A percentile compares a stretch with the other conserved stretches of the same genome.
Evolutionary conservation across 2,888 invertebrate species (phyloP).

Genomic region (Hybos culiciformis): DNA sequence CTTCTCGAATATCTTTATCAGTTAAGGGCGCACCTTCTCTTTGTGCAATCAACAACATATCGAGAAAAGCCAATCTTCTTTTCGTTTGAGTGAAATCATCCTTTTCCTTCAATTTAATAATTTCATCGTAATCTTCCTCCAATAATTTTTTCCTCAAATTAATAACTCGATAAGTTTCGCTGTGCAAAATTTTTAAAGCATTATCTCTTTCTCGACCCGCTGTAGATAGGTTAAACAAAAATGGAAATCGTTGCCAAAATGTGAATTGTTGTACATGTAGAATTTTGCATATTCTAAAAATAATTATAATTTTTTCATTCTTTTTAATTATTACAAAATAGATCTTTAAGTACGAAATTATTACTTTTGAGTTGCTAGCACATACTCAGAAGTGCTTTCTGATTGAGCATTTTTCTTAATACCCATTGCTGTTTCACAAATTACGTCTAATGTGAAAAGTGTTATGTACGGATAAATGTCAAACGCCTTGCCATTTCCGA

Average conservation of each 20-base stretch:
- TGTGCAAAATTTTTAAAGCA: conserved; percentile 23
- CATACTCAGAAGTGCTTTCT: conserved; percentile 53
- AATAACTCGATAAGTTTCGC: conserved; percentile 29
- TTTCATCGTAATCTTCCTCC: conserved; percentile 18
- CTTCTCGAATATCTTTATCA: conserved; percentile 40
- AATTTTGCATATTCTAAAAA: not conserved
- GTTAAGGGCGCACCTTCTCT: conserved; percentile 33
- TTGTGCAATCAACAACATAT: conserved; percentile 39
- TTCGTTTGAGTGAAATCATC: conserved; percentile 28
- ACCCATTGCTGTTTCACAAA: conserved; percentile 67
- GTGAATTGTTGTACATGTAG: not conserved
- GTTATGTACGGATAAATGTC: conserved; percentile 46
- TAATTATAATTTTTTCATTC: too few relatives aligned
- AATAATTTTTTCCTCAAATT: conserved; percentile 23
- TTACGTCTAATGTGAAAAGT: conserved; percentile 31
- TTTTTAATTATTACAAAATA: not conserved
- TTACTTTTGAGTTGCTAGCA: conserved; percentile 55
- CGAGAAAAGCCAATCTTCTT: conserved; percentile 36
- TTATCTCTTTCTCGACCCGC: conserved; percentile 19
- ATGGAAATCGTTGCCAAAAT: not conserved
- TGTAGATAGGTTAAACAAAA: conserved; percentile 20
- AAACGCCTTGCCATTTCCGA: conserved; percentile 33
- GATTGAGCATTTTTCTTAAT: conserved; percentile 56
- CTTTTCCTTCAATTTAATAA: too few relatives aligned
- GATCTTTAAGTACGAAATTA: conserved; percentile 21